A percentile compares a stretch with the other conserved stretches of the same genome.
Evolutionary conservation across 2,797 vertebrate genomes (phyloP).

Genomic region (Eidolon dupreanum): DNA sequence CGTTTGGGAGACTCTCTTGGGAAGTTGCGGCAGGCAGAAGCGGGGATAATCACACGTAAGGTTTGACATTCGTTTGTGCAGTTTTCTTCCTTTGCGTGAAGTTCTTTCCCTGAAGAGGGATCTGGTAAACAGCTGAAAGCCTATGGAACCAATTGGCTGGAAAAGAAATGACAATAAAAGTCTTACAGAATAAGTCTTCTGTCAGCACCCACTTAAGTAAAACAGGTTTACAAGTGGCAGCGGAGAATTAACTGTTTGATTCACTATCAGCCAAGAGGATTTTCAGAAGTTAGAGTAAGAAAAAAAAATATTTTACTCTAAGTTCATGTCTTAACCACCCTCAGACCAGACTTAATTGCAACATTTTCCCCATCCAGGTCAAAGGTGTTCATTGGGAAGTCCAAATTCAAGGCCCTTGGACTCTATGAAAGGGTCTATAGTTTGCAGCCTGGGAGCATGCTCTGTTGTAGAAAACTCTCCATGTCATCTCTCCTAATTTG

Average conservation of each 20-base stretch:
- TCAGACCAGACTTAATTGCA: neutral
- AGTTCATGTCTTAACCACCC: neutral
- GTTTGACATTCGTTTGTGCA: neutral
- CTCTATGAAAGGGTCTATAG: neutral
- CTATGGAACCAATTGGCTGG: slow-evolving; percentile 47
- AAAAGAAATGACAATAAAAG: slow-evolving; percentile 64
- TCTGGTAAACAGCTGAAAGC: slow-evolving; percentile 40
- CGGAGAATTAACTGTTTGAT: slow-evolving; percentile 12
- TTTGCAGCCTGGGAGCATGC: neutral
- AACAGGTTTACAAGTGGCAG: slow-evolving; percentile 31
- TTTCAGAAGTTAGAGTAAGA: neutral
- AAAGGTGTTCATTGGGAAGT: neutral
- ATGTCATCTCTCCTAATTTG: slow-evolving; percentile 62
- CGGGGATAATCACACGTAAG: neutral
- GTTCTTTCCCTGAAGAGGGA: neutral
- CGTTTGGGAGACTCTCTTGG: neutral
- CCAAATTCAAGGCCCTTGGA: neutral
- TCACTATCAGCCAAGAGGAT: neutral
- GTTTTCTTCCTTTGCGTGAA: slow-evolving; percentile 37
- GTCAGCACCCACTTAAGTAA: slow-evolving; percentile 33
- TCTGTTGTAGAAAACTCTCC: slow-evolving; percentile 21
- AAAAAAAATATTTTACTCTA: neutral
- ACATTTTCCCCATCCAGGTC: neutral
- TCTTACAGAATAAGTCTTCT: neutral
- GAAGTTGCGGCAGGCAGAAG: neutral